Base-by-base conservation (phyloP, 2,797 vertebrate genomes). In the Cottoperca gobio region DNA sequence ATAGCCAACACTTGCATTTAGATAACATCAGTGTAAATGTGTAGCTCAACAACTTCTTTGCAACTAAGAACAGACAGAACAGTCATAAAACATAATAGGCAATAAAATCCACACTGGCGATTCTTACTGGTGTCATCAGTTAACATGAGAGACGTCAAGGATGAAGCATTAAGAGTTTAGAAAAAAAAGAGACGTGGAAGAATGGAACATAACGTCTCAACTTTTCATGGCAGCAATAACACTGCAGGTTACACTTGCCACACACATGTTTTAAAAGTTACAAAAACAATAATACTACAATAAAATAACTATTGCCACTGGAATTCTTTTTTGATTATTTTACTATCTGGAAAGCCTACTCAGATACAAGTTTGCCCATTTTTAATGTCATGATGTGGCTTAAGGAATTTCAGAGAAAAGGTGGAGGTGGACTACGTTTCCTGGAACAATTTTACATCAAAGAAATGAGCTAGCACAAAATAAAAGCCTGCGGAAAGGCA, bases 371-470 rank as follows among this genome's bases (percentile, higher is more conserved):
- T 50, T 76, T 37, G 1, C 16, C 19, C 0, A n/a, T 53, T 67
- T 59, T 61, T 54, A 35, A 55, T 39, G 40, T 81, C 2, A 40
- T 0, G 11, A 4, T 23, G 4, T 43, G 48, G 8, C 28, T 61
- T 68, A 33, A 81, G 23, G 53, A 42, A 35, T 67, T 70, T 60
- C 49, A 45, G 53, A 67, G 45, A 17, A 79, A 45, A 42, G 5
- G 7, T 0, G 6, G 4, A 50, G 64, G 19, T 54, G 46, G 31
- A 50, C 8, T 17, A 21, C 0, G 6, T 61, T 86, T 84, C 81
- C 70, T 55, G 54, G 85, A 83, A 83, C 58, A 77, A 77, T 78
- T 76, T 84, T 2, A 75, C 58, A 82, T 82, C 83, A 89, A 86
- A 88, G 61, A 24, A 45, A 7, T 0, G 24, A 70, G 70, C 59